A percentile compares a stretch with the other conserved stretches of the same genome.
These are phyloP conservation scores for Spodoptera picta DNA, from an alignment of 2,888 invertebrate genomes.

Conservation along the genomic window DNA sequence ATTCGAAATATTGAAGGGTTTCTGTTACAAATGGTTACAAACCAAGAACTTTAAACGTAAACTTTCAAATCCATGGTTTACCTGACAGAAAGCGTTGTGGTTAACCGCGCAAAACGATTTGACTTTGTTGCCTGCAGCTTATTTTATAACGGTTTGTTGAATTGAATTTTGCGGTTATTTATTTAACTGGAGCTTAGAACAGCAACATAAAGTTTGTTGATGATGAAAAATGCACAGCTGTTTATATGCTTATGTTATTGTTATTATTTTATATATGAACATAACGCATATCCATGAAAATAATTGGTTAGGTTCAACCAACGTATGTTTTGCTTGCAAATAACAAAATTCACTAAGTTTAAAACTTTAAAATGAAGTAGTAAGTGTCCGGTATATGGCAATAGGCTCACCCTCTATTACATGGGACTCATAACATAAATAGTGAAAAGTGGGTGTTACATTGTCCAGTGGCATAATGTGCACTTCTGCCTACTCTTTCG, in stretches of 20 bases:
- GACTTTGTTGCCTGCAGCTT: constrained; percentile 85
- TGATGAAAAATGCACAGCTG: constrained; percentile 54
- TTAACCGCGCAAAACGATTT: constrained; percentile 87
- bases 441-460: too few relatives aligned
- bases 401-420: too few relatives aligned
- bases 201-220: constrained; percentile 62
- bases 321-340: too few relatives aligned
- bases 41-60: constrained; percentile 75
- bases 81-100: constrained; percentile 83
- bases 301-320: too few relatives aligned
- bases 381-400: too few relatives aligned
- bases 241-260: constrained; percentile 33
- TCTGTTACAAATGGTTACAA: constrained; percentile 73
- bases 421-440: too few relatives aligned
- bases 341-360: too few relatives aligned
- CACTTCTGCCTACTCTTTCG: too few relatives aligned
- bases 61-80: constrained; percentile 83
- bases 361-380: too few relatives aligned
- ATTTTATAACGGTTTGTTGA: constrained; percentile 87
- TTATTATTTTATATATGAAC: constrained; percentile 29
- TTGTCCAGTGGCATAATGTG: too few relatives aligned
- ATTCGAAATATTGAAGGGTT: constrained; percentile 76
- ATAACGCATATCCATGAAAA: too few relatives aligned
- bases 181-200: constrained; percentile 80
- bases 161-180: constrained; percentile 89